Base-by-base conservation (phyloP, 2,797 vertebrate species). In the Decapterus maruadsi region DNA sequence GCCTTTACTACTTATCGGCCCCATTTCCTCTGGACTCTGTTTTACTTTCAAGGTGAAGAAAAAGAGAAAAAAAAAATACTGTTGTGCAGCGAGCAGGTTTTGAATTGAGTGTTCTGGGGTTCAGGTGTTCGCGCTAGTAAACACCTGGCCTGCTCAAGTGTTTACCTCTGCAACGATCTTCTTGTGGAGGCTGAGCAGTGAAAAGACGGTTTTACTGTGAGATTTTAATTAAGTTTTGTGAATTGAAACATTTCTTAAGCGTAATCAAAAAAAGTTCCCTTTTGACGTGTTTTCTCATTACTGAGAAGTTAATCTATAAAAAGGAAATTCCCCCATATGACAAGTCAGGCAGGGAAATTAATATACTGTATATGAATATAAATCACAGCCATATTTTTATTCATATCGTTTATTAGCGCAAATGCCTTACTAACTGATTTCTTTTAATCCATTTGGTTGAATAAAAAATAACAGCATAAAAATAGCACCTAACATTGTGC, bases 1-100 rank as follows among this genome's bases (percentile, higher is more conserved):
- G 56, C 77, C 81, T 83, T 78, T 77, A 75, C 77, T 69, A 68
- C 78, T 68, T 78, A 55, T 59, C 75, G 67, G 84, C 88, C 84
- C 78, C 77, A 71, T 89, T 89, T 92, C 70, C 73, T 71, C 50
- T 67, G 73, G 79, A 87, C 81, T n/a, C 68, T 46, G 42, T 69
- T 82, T 79, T 76, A 55, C 60, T 84, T 68, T 83, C 54, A 83
- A 78, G 75, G 69, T 68, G 62, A 64, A 29, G 60, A 61, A 64
- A 55, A 46, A 48, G 2, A 36, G 5, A 34, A 36, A 43, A 59
- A 59, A 19, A 22, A 48, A 40, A 29, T 11, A 4, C 46, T 79
- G 60, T 61, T 0, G 46, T 51, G 51, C 38, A 63, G 31, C n/a
- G 51, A 63, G 74, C 20, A 72, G 78, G 42, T 36, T 70, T 80